Conservation (phyloP, 2,113 vertebrate species). For the Cygnus atratus region DNA sequence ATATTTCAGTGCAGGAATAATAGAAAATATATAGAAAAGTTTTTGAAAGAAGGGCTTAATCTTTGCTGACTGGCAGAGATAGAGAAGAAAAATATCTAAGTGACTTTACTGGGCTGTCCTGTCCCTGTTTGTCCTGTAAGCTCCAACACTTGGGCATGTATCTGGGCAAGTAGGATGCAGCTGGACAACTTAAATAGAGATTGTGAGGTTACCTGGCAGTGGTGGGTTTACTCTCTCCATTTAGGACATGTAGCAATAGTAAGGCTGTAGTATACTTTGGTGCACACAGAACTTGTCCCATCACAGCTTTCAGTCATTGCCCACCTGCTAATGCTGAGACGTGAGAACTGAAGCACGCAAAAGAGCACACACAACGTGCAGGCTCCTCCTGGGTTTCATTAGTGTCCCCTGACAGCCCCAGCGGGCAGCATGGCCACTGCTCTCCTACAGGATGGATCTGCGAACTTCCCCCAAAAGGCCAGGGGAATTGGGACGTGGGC, state of each 20-base stretch:
- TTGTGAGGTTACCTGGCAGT: neutral
- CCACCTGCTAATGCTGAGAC: neutral
- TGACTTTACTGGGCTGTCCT: neutral
- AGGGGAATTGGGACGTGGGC: neutral
- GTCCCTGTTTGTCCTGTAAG: neutral
- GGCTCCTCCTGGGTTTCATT: neutral
- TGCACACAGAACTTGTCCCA: neutral
- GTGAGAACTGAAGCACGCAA: neutral
- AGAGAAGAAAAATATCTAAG: neutral
- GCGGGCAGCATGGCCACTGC: neutral
- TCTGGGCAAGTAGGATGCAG: neutral
- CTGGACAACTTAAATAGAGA: neutral
- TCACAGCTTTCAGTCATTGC: neutral
- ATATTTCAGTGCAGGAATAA: neutral
- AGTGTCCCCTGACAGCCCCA: neutral
- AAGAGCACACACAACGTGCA: accelerated
- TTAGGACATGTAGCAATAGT: neutral
- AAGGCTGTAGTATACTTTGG: neutral
- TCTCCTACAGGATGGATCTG: neutral
- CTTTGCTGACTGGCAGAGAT: neutral
- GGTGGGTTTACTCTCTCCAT: neutral
- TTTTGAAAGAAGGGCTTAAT: neutral
- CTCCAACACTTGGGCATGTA: neutral
- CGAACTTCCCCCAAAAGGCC: neutral
- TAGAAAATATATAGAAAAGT: neutral